Evolutionary conservation across 2,113 vertebrate species (phyloP).

Genomic region (Stercorarius parasiticus): DNA sequence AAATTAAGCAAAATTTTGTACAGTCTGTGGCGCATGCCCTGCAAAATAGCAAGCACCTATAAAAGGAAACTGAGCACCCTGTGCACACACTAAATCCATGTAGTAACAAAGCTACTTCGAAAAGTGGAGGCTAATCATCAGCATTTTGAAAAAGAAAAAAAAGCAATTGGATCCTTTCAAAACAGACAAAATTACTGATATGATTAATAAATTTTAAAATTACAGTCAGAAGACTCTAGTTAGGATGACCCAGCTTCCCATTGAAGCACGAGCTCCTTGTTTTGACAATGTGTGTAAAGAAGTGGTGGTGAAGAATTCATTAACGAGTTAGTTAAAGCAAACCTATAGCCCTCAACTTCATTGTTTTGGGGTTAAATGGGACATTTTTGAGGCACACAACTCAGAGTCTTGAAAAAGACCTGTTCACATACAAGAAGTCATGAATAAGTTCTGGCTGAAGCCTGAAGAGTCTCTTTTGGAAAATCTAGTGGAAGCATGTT

Average conservation of each 20-base stretch:
- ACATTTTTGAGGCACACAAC: not conserved
- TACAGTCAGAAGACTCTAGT: slow-evolving; percentile 1
- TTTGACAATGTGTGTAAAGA: slow-evolving; percentile 60
- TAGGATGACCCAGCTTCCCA: slow-evolving; percentile 21
- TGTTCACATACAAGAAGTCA: not conserved
- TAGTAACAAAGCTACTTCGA: not conserved
- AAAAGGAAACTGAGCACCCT: not conserved
- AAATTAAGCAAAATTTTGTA: not conserved
- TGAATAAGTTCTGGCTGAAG: not conserved
- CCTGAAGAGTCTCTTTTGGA: slow-evolving; percentile 27
- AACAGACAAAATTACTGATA: slow-evolving; percentile 19
- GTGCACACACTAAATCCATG: not conserved
- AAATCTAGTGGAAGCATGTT: slow-evolving; percentile 41
- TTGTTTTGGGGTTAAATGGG: not conserved
- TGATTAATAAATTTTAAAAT: not conserved
- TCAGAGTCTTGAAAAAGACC: not conserved
- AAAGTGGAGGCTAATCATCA: not conserved
- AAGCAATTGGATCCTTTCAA: not conserved
- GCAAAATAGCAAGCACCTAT: not conserved
- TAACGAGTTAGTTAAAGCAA: not conserved
- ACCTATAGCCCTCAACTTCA: not conserved
- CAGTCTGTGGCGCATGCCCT: not conserved
- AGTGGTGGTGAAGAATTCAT: not conserved
- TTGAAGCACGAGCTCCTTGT: slow-evolving; percentile 49
- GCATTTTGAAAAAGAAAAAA: not conserved